Evolutionary conservation across 2,888 invertebrate species (phyloP), one percentile per base, ranked within the genome.

Genomic region (Athetis lepigone): DNA sequence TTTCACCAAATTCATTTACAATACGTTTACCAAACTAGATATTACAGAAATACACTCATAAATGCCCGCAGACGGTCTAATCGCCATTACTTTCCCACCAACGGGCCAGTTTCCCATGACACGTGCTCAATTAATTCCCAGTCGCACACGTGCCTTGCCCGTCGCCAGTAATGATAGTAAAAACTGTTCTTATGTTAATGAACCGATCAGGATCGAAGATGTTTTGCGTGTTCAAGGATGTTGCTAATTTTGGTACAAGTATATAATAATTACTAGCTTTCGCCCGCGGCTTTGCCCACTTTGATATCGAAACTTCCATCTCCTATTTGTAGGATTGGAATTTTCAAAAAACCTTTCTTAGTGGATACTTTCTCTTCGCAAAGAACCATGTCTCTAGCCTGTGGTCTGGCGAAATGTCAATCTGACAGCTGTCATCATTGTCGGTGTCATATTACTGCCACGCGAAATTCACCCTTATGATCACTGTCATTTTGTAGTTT

Each of bases 111-210:
- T 52, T 57, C 51, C 52, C 57, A 52, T 55, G 62, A 59, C 59
- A 79, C 73, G 73, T 77, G 72, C 61, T 65, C 55, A 71, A 71
- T 77, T 77, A 58, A 61, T 74, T 58, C 64, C 65, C 67, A 62
- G 29, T 72, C n/a, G 13, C 46, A 69, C 77, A 78, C 68, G 59
- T 76, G 78, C 59, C 36, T 27, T 42, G 42, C 52, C 33, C 67
- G 73, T 75, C 78, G 59, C 49, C 21, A 11, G 51, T 69, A 68
- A 77, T 80, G 62, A 72, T 37, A 36, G 75, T 79, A 75, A 80
- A 75, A 79, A 76, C 67, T 56, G 23, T 58, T 13, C 27, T 43
- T 55, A 40, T 51, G 56, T 37, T 49, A 57, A 61, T 60, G 52
- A 52, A 42, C 46, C 21, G 39, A 57, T 61, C 25, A 37, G 11